Evolutionary conservation across 1,140 invertebrate species (phyloP).

Genomic region (Habropoda laboriosa): DNA sequence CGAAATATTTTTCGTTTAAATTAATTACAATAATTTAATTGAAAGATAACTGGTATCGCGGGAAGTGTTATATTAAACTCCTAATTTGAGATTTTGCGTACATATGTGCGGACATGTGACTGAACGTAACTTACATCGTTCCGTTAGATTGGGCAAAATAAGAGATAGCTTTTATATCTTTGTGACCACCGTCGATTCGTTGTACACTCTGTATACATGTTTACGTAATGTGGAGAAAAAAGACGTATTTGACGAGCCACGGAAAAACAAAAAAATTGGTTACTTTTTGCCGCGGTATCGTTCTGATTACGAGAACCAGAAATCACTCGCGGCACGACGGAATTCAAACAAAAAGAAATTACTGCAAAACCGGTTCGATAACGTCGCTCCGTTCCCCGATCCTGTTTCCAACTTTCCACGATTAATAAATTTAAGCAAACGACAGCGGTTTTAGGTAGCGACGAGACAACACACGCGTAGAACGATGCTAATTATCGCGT

Average conservation of each 20-base stretch:
- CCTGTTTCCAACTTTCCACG: background rate
- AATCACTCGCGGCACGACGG: background rate
- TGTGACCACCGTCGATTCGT: background rate
- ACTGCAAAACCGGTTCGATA: background rate
- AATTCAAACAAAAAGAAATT: background rate
- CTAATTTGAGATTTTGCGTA: no score
- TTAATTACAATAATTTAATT: no score
- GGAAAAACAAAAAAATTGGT: background rate
- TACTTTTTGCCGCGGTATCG: background rate
- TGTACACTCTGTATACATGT: no score
- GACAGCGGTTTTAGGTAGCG: conserved; percentile 21
- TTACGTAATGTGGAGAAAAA: background rate
- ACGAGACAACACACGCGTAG: background rate
- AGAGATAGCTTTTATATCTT: background rate
- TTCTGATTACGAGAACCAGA: background rate
- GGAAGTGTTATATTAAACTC: no score
- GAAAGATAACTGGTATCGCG: no score
- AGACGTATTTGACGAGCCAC: background rate
- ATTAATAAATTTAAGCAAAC: conserved; percentile 4
- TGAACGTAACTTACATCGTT: no score
- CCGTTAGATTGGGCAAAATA: background rate
- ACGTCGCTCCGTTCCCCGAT: background rate
- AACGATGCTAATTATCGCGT: conserved; percentile 15
- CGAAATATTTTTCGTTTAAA: no score
- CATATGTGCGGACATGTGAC: no score